Evolutionary conservation across 2,113 vertebrate species (phyloP), one percentile per base, ranked within the genome.

Genomic region (Telmatochromis sp.): DNA sequence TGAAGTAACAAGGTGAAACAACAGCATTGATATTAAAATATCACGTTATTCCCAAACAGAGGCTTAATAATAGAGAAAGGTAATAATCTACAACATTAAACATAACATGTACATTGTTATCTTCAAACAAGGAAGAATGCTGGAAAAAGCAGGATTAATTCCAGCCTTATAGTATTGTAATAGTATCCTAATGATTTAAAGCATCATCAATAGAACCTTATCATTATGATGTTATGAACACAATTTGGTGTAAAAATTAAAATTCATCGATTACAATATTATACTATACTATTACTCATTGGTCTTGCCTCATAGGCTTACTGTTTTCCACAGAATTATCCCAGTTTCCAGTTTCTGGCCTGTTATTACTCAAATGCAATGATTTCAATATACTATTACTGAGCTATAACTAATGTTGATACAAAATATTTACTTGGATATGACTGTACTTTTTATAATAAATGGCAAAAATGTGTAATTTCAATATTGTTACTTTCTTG

Each of bases 261-360:
- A 70, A 42, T 70, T 21, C n/a, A 70, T n/a, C 3, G 11, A 68
- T 40, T 40, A 68, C 7, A 14, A 70, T 70, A 15, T 42, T 1
- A 42, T 42, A 15, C 37, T 70, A 23, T 70, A 42, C n/a, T 23
- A 70, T 42, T 70, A 70, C 1, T 42, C 12, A 40, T 5, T 21
- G 63, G 63, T 40, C 35, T 68, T 40, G 12, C 12, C 35, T 42
- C 65, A 70, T 42, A 42, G n/a, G 35, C n/a, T 14, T 23, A 42
- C 7, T 23, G 3, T 2, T 40, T n/a, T 14, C 0, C 7, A 14
- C 65, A 42, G 0, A 23, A 9, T 15, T 42, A 42, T 14, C 2
- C 12, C 12, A 42, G 65, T 42, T 23, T 70, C 7, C 37, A 15
- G n/a, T 15, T 23, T 15, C 37, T 70, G 37, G 13, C 37, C 37